Base-by-base conservation (phyloP, 2,797 vertebrate species). In the Loriculus beryllinus region DNA sequence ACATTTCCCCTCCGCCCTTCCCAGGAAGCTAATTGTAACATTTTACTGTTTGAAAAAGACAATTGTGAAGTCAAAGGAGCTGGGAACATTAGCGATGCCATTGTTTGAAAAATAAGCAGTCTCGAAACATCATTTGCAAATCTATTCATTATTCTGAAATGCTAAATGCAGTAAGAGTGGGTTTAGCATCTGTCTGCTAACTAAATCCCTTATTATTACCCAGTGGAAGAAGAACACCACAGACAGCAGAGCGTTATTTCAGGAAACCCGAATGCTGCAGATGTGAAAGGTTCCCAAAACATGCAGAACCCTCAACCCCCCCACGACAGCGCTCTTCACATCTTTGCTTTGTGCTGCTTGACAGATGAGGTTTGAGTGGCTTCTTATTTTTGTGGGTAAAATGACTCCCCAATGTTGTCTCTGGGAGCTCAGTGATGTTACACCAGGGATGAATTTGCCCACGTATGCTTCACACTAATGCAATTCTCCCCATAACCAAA, bases 91-190 rank as follows among this genome's bases (percentile, higher is more conserved):
- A 97, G 96, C 39, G 7, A 94, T 88, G 95, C 96, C 78, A 88
- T 96, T 97, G 96, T 96, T 95, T 77, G 95, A 60, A 75, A 93
- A 87, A 82, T 84, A 90, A 96, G 89, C 86, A 85, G 93, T 70
- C 90, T 90, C 82, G 95, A 97, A 97, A 96, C 81, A 95, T 92
- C 75, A 91, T 18, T 94, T 96, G 96, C 92, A 96, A 97, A 97
- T 92, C 91, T 90, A 93, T 96, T 97, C 95, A 93, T 97, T 97
- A 96, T 96, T 96, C 88, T 93, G 94, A 96, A 97, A 91, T 40
- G 64, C 92, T 47, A 82, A 95, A 95, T n/a, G 92, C 95, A 92
- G 86, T 71, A 88, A 88, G 91, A 96, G 94, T 5, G 9, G 78
- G 31, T 75, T 96, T 90, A 59, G 95, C 96, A 95, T 96, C 96